phyloP scores from a whole-genome alignment of 2,113 vertebrate genomes.

The Crotalus horridus region DNA sequence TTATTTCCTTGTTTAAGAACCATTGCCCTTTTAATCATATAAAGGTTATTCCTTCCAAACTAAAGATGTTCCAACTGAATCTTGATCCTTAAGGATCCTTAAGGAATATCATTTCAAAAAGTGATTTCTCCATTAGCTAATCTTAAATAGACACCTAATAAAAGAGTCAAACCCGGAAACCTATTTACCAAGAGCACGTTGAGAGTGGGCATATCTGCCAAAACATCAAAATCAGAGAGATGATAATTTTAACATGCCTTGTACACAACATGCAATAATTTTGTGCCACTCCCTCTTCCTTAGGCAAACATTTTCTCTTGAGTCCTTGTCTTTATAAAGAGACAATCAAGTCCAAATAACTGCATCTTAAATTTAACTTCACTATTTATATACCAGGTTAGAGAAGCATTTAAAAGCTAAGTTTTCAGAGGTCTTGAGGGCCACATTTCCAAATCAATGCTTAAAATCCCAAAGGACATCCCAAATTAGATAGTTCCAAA shows the following conservation, averaged over 20 bases:
- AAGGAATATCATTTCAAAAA: neutral
- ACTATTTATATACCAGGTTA: neutral
- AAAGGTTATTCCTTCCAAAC: neutral
- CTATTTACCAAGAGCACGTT: neutral
- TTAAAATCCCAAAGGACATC: neutral
- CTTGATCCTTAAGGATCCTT: neutral
- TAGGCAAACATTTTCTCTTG: neutral
- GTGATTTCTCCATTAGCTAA: neutral
- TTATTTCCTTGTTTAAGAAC: neutral
- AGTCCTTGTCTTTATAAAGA: neutral
- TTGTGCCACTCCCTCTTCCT: neutral
- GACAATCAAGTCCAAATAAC: neutral
- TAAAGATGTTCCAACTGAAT: neutral
- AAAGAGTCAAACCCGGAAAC: neutral
- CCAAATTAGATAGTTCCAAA: neutral
- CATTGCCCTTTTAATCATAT: neutral
- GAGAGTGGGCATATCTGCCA: neutral
- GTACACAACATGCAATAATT: neutral
- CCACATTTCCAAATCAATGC: neutral
- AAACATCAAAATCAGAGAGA: neutral
- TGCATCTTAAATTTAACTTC: neutral
- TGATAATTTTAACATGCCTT: neutral
- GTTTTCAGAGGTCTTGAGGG: neutral
- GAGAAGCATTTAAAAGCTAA: neutral
- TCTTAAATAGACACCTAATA: neutral